Evolutionary conservation across 2,797 vertebrate species (phyloP), one percentile per base, ranked within the genome.

Genomic region (Distichodus sexfasciatus): DNA sequence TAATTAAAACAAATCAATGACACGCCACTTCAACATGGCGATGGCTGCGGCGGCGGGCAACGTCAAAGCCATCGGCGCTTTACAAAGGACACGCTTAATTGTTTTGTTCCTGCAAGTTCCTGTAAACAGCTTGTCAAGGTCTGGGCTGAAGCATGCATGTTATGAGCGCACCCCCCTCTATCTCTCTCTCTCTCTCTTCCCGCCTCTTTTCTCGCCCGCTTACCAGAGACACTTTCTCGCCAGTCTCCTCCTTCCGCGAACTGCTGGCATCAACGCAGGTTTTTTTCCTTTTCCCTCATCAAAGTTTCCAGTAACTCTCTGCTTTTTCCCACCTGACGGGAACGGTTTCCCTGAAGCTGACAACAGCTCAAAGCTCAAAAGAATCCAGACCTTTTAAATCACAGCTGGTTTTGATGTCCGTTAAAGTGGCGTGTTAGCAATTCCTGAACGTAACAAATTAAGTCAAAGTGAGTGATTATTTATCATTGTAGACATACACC

Each of bases 1-100:
- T 91, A 90, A 91, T 92, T 92, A 92, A 90, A 90, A 84, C 79
- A 80, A 90, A 88, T 91, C 88, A 86, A 86, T 87, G 87, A 84
- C 86, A 89, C 81, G 81, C 82, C 78, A 83, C 86, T 87, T 88
- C 82, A 85, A 87, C 87, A 89, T 87, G 84, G 86, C 71, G 63
- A 81, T 81, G 14, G 80, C n/a, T n/a, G n/a, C n/a, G n/a, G n/a
- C n/a, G n/a, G n/a, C n/a, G n/a, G n/a, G n/a, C n/a, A 80, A 82
- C 87, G 87, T 89, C 86, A 85, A 40, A 77, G 84, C 81, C 85
- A 86, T 89, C 87, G 84, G 82, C 43, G 64, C 58, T 75, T 75
- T 85, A 85, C 86, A 89, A 89, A 88, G 84, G 82, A 89, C 83
- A 85, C 83, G 78, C 85, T 87, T 90, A 90, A 92, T 91, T 90